Percentiles rank a stretch among this genome's conserved stretches.
Conservation (phyloP, 2,888 invertebrate species). For the Chloroclystis v-ata region DNA sequence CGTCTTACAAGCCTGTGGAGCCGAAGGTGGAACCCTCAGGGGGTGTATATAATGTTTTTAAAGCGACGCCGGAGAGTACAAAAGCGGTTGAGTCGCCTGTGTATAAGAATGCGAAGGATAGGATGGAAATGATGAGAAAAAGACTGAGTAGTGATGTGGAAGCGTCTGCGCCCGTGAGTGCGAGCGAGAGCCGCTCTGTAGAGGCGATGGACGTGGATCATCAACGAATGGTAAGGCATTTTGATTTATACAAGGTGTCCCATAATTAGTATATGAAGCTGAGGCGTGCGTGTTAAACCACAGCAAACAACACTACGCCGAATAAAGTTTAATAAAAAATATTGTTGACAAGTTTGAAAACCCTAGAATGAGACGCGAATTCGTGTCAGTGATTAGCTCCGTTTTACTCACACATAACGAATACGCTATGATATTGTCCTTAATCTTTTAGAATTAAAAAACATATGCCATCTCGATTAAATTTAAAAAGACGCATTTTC, state of each 20-base stretch:
- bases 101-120: constrained; percentile 48
- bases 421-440: too few species aligned
- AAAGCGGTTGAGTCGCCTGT: constrained; percentile 9
- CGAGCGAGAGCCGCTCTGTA: constrained; percentile 25
- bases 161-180: constrained; percentile 14
- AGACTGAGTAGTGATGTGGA: constrained; percentile 47
- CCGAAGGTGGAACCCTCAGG: constrained; percentile 5
- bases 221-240: constrained; percentile 45
- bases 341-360: too few species aligned
- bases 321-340: too few species aligned
- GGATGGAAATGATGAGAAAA: constrained; percentile 48
- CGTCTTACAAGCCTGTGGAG: constrained; percentile 5
- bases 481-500: too few species aligned
- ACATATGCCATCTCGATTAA: too few species aligned
- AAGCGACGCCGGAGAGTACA: constrained; percentile 13
- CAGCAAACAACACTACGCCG: too few species aligned
- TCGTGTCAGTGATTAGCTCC: too few species aligned
- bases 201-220: constrained; percentile 65
- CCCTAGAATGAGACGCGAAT: too few species aligned
- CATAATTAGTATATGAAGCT: too few species aligned
- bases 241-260: background rate
- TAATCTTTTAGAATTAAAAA: too few species aligned
- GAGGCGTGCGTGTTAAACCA: too few species aligned
- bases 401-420: too few species aligned
- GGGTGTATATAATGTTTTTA: constrained; percentile 19